Evolutionary conservation across 1,140 invertebrate genomes (phyloP).

Genomic region (Drosophila triauraria): DNA sequence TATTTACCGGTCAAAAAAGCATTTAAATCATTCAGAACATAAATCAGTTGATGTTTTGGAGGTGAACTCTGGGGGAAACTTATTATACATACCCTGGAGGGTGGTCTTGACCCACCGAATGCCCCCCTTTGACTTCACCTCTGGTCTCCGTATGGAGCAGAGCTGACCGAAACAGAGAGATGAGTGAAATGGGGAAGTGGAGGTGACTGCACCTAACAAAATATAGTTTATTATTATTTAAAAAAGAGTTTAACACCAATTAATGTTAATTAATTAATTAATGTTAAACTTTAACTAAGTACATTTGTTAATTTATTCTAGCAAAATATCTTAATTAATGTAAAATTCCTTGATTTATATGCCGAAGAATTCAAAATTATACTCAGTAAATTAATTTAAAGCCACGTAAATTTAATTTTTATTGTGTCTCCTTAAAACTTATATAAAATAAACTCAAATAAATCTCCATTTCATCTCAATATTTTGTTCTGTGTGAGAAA

Average conservation of each 20-base stretch:
- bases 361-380: not conserved
- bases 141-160: conserved; percentile 9
- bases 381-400: not conserved
- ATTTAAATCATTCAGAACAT: conserved; percentile 16
- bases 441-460: not conserved
- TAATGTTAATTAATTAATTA: not conserved
- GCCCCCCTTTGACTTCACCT: not conserved
- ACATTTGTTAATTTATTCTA: not conserved
- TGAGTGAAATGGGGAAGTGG: conserved; percentile 17
- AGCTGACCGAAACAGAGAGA: not conserved
- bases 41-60: conserved; percentile 17
- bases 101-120: not conserved
- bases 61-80: not conserved
- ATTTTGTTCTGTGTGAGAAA: conserved; percentile 1
- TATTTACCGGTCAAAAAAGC: conserved; percentile 3
- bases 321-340: not conserved
- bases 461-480: not conserved
- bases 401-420: too few species aligned
- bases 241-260: not conserved
- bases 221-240: not conserved
- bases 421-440: too few species aligned
- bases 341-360: not conserved
- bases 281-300: not conserved
- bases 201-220: not conserved
- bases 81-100: not conserved